phyloP scores from a whole-genome alignment of 2,888 invertebrate species.

The Antheraea assamensis region DNA sequence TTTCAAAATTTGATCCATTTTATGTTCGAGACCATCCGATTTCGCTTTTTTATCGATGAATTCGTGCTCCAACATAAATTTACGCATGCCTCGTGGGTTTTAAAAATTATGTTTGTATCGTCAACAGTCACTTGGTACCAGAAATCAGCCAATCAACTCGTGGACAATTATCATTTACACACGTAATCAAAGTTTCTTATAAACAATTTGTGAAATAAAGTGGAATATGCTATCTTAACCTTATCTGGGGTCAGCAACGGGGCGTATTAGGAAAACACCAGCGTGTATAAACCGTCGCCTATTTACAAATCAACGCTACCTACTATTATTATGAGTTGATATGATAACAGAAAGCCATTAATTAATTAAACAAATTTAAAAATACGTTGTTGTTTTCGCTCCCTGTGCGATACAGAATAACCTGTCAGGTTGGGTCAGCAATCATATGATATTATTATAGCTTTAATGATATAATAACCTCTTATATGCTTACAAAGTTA shows the following conservation, averaged over 20 bases:
- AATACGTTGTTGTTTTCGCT: slow-evolving; percentile 30
- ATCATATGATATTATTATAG: neutral
- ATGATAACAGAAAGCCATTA: slow-evolving; percentile 2
- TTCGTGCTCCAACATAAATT: no score
- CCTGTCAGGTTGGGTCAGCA: neutral
- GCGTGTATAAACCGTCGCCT: slow-evolving; percentile 62
- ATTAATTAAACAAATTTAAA: slow-evolving; percentile 35
- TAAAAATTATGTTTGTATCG: neutral
- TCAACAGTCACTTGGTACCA: slow-evolving; percentile 33
- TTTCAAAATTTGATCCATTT: no score
- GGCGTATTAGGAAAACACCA: slow-evolving; percentile 63
- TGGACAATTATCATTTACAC: slow-evolving; percentile 33
- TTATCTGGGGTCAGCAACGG: slow-evolving; percentile 73
- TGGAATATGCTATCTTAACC: slow-evolving; percentile 57
- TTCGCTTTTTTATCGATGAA: no score
- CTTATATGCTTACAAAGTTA: no score
- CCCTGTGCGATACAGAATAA: neutral
- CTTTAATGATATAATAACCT: neutral
- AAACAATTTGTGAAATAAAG: slow-evolving; percentile 57
- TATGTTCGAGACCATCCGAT: no score
- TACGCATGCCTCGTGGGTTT: neutral
- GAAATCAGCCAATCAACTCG: slow-evolving; percentile 50
- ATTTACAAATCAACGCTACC: slow-evolving; percentile 43
- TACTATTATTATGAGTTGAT: slow-evolving; percentile 13
- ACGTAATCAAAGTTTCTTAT: slow-evolving; percentile 30